Evolutionary conservation across 2,113 vertebrate species (phyloP).

Genomic region (Urocitellus parryii): DNA sequence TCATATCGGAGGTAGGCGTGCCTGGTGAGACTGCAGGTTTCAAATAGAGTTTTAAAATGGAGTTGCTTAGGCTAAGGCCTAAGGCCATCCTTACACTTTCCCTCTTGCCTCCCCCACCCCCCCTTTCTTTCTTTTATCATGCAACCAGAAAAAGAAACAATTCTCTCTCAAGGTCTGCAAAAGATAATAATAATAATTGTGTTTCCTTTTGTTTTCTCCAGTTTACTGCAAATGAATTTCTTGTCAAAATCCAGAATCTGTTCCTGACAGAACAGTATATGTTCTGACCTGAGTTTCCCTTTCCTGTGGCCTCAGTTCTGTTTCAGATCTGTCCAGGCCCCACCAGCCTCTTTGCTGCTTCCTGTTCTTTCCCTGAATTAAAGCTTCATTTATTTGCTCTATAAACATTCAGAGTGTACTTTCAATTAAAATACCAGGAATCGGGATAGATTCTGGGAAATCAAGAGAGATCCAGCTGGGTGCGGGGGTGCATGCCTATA

Average conservation of each 20-base stretch:
- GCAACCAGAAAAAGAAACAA: neutral
- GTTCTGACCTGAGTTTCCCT: neutral
- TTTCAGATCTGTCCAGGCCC: neutral
- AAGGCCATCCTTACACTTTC: too few relatives aligned
- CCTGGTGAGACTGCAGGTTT: too few relatives aligned
- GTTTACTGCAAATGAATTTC: neutral
- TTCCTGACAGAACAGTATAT: neutral
- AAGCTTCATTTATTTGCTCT: neutral
- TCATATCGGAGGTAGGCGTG: too few relatives aligned
- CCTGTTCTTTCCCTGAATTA: too few relatives aligned
- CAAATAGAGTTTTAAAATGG: too few relatives aligned
- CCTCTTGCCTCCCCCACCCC: accelerated
- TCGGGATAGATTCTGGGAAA: neutral
- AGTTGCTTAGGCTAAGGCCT: too few relatives aligned
- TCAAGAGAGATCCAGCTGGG: neutral
- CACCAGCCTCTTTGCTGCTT: too few relatives aligned
- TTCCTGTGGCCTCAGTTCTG: neutral
- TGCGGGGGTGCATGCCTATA: too few relatives aligned
- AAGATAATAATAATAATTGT: neutral
- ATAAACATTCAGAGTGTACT: neutral
- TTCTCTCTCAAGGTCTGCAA: neutral
- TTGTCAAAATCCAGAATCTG: neutral
- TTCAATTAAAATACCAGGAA: neutral
- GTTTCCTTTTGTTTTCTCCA: neutral
- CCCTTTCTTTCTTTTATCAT: neutral